phyloP scores from a whole-genome alignment of 2,888 invertebrate genomes.

The Ectemnius continuus region DNA sequence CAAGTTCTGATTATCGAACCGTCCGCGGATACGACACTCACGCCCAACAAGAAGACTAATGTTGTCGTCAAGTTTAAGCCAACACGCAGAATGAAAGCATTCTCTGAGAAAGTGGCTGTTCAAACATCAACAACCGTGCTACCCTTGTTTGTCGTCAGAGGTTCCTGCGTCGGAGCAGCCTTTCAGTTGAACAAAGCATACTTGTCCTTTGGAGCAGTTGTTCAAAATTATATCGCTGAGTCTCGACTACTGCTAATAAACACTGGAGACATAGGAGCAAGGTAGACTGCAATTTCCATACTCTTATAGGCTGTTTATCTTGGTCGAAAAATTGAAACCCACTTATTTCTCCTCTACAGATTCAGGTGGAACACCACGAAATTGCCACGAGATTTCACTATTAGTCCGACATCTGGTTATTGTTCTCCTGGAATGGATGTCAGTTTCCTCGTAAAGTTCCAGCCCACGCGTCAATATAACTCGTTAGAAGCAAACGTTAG shows the following conservation, averaged over 20 bases:
- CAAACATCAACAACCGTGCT: conserved; percentile 79
- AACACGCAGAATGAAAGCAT: conserved; percentile 68
- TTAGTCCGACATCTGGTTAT: conserved; percentile 82
- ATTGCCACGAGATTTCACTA: conserved; percentile 80
- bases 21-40: conserved; percentile 70
- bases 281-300: conserved; percentile 65
- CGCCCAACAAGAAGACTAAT: conserved; percentile 70
- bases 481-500: conserved; percentile 72
- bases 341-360: conserved; percentile 61
- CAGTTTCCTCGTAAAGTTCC: conserved; percentile 83
- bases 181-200: conserved; percentile 78
- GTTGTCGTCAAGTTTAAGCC: conserved; percentile 75
- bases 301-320: background rate
- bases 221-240: conserved; percentile 77
- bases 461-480: conserved; percentile 79
- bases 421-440: conserved; percentile 83
- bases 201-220: conserved; percentile 80
- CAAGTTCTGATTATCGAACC: conserved; percentile 65
- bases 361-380: conserved; percentile 80
- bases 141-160: conserved; percentile 79
- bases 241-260: conserved; percentile 79
- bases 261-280: conserved; percentile 80
- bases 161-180: conserved; percentile 79
- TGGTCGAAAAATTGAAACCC: background rate
- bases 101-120: conserved; percentile 78